Base-by-base conservation (phyloP, 2,888 invertebrate genomes). In the Drosophila barbarae region DNA sequence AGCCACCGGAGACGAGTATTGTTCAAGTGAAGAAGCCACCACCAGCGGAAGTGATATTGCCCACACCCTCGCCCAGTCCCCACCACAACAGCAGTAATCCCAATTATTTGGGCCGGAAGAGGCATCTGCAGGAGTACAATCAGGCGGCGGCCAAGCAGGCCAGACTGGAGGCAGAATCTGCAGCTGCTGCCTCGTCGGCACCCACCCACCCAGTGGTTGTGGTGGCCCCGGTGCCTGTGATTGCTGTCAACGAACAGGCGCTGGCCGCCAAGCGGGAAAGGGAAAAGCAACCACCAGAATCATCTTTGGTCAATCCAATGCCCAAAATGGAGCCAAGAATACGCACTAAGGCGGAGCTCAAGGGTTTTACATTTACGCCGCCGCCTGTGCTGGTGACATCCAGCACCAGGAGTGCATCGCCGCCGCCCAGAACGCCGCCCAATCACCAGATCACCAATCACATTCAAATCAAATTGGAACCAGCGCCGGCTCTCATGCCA, bases 281-380 rank as follows among this genome's bases (percentile, higher is more conserved):
- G 18, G 61, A 68, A 21, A 35, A 36, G 15, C 47, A 49, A 30
- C 59, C 53, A 30, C 59, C 53, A 15, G 54, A 67, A 10, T 66
- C 59, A 18, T 30, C 69, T 12, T 65, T 32, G 21, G 5, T 36
- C 59, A 42, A 10, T 36, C 21, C 28, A 2, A 1, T 73, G 5
- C 56, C 76, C 13, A 86, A 87, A 44, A n/a, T 56, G 38, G 81
- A 86, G 26, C 73, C 71, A 8, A 70, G 95, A 84, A 96, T 96
- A 83, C 91, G 96, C 73, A 96, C 96, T 5, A 96, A 96, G 90
- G 96, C 95, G 2, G 96, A 96, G 89, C 90, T 96, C 39, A 96
- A 96, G 89, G 91, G 91, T 51, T 90, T 90, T 77, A 87, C 80
- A 44, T 86, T 86, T 63, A 77, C 82, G 34, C 77, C 87, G 36